These are phyloP conservation scores for Leptodactylus fallax DNA, from an alignment of 2,797 vertebrate genomes.

Conservation along the genomic window DNA sequence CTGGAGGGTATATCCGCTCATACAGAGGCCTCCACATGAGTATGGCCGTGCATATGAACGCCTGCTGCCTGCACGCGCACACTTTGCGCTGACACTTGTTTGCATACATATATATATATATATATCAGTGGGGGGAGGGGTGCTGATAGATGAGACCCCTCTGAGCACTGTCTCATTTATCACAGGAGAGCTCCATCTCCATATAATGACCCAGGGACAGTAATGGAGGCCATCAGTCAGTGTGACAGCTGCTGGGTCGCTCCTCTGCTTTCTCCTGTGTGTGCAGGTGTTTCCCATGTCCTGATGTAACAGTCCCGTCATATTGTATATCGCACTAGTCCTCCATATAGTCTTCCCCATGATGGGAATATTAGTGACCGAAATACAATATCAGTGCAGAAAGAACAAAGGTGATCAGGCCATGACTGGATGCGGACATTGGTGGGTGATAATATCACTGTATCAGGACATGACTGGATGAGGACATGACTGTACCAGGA, in stretches of 20 bases:
- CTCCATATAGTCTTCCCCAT: no score
- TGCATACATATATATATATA: slow-evolving; percentile 26
- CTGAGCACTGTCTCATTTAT: slow-evolving; percentile 54
- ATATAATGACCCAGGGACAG: slow-evolving; percentile 57
- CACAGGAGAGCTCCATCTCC: slow-evolving; percentile 38
- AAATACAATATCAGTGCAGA: no score
- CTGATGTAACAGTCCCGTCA: not conserved
- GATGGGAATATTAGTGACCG: no score
- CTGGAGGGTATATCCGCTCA: no score
- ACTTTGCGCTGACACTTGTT: not conserved
- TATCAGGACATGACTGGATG: no score
- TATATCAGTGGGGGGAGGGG: slow-evolving; percentile 22
- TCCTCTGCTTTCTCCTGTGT: not conserved
- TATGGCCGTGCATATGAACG: no score
- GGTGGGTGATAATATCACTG: no score
- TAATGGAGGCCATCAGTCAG: slow-evolving; percentile 58
- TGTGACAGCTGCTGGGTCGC: slow-evolving; percentile 40
- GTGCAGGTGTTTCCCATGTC: slow-evolving; percentile 18
- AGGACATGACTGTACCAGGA: no score
- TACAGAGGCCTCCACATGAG: no score
- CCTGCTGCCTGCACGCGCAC: no score
- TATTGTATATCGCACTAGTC: not conserved
- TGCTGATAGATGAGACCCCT: slow-evolving; percentile 38
- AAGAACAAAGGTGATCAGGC: no score
- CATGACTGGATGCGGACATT: no score